These are phyloP conservation scores for Panagrolaimus sp. DNA, from an alignment of 1,140 invertebrate genomes.

Conservation along the genomic window DNA sequence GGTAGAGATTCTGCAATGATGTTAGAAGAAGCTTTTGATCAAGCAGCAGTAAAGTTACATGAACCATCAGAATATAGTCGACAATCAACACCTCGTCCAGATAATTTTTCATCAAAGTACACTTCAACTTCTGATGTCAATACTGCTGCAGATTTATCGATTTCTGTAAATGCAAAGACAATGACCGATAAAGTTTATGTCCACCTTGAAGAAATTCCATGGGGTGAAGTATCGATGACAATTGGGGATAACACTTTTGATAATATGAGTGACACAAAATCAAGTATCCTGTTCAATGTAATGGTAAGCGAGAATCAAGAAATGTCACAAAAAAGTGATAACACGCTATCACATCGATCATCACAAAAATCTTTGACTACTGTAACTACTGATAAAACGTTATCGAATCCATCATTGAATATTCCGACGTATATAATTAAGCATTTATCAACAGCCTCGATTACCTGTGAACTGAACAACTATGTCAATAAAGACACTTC, in stretches of 20 bases:
- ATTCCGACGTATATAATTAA: constrained; percentile 55
- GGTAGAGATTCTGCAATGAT: constrained; percentile 36
- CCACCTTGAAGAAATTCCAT: constrained; percentile 51
- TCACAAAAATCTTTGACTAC: constrained; percentile 29
- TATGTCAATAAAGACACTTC: constrained; percentile 30
- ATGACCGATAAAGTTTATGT: constrained; percentile 42
- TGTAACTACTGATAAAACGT: constrained; percentile 15
- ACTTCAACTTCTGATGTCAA: constrained; percentile 28
- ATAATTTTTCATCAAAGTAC: neutral
- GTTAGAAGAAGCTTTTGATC: constrained; percentile 35
- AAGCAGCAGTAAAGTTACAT: constrained; percentile 7
- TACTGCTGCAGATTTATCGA: constrained; percentile 21
- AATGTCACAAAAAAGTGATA: constrained; percentile 35
- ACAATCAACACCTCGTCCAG: neutral
- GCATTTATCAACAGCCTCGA: constrained; percentile 51
- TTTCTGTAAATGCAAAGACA: constrained; percentile 53
- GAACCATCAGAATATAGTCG: neutral
- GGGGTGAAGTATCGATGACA: constrained; percentile 49
- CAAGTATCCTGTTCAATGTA: constrained; percentile 36
- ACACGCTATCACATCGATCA: constrained; percentile 23
- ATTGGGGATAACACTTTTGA: constrained; percentile 12
- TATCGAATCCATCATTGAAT: constrained; percentile 23
- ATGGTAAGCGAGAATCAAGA: constrained; percentile 44
- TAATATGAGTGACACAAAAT: neutral
- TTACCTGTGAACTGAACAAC: constrained; percentile 54